A percentile compares a stretch with the other conserved stretches of the same genome.
Evolutionary conservation across 2,113 vertebrate genomes (phyloP).

Genomic region (Catharus minimus): DNA sequence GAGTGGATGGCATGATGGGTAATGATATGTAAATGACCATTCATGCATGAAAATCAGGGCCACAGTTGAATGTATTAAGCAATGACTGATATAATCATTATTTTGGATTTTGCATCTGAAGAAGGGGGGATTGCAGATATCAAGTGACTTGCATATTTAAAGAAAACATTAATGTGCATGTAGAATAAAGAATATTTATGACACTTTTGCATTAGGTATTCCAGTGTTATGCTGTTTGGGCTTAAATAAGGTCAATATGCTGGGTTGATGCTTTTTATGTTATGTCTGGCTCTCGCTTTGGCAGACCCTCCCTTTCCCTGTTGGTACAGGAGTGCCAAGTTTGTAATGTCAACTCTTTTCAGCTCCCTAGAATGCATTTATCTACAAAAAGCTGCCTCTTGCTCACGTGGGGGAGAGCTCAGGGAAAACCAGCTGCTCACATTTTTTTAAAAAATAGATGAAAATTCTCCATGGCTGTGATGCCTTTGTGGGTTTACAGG

Average conservation of each 20-base stretch:
- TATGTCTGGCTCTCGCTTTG: conserved; percentile 17
- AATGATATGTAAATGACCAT: conserved; percentile 59
- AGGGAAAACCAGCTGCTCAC: neutral
- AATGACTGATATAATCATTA: conserved; percentile 53
- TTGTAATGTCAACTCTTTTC: conserved; percentile 49
- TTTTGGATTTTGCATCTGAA: conserved; percentile 51
- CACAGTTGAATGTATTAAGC: conserved; percentile 34
- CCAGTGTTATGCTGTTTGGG: neutral
- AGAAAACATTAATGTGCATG: conserved; percentile 7
- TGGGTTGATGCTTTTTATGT: conserved; percentile 35
- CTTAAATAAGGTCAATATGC: conserved; percentile 62
- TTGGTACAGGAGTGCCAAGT: conserved; percentile 24
- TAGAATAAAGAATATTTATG: conserved; percentile 1
- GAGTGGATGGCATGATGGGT: conserved; percentile 40
- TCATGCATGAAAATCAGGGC: conserved; percentile 61
- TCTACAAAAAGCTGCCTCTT: conserved; percentile 32
- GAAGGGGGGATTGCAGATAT: conserved; percentile 22
- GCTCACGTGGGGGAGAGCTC: neutral
- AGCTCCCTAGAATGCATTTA: conserved; percentile 40
- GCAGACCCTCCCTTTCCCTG: conserved; percentile 27
- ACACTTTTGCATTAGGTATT: neutral
- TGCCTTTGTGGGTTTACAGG: neutral
- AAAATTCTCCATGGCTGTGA: neutral
- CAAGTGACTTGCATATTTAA: conserved; percentile 54
- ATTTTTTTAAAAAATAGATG: neutral